Evolutionary conservation across 30 jellyfish, hydroid and myxozoan genomes (phyloP), one percentile per base, ranked within the genome.

Genomic region (Morbakka virulenta): DNA sequence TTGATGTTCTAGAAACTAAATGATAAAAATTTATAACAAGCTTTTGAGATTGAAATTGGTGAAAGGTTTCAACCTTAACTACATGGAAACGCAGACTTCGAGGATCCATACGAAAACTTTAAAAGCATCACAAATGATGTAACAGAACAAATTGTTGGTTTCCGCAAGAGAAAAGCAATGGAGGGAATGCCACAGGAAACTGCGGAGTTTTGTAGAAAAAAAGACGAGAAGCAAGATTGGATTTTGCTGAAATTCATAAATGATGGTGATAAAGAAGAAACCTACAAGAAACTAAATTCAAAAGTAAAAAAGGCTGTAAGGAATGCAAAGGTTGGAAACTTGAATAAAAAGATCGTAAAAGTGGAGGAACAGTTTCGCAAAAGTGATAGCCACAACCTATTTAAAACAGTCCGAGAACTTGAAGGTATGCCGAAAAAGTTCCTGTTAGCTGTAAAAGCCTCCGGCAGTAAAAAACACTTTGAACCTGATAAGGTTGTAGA

Each of bases 401-500:
- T 74, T 33, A 74, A 52, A 74, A 53, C 21, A 2, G 80, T 74
- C n/a, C 26, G 86, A 41, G 62, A 33, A n/a, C 86, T 50, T 50
- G 86, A 74, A 33, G 80, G 81, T n/a, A 71, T n/a, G 50, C 79
- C 28, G 25, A 35, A 52, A 29, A 74, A 30, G 33, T 20, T 32
- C 36, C 25, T 74, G 27, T 17, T 27, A 21, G 64, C 34, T 21
- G 80, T 51, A 17, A 50, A 74, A 57, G 82, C 50, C 20, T 4
- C 29, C 33, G 52, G 29, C 25, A 71, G 86, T 80, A 74, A 74
- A 50, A 32, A 74, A 13, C 86, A 74, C 64, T 74, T 74, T 74
- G 86, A 74, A 74, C 22, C 27, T 2, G 78, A 50, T 57, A 53
- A 29, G 82, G 52, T 28, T 33, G 52, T 62, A 17, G 82, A 51